Evolutionary conservation across 2,797 vertebrate genomes (phyloP).

Genomic region (Nyctibius grandis): DNA sequence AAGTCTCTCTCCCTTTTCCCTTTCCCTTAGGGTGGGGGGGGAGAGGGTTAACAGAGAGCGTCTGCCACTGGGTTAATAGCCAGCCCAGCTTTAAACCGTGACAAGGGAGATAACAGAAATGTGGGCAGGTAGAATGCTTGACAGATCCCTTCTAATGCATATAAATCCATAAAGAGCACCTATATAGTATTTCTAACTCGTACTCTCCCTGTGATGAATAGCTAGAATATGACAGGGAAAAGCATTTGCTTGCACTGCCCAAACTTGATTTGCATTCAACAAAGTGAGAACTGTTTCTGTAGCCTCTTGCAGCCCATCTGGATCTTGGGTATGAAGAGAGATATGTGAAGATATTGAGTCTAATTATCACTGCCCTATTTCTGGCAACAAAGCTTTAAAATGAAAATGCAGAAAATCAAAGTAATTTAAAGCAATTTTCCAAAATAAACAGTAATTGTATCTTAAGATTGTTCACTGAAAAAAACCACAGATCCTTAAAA

Average conservation of each 20-base stretch:
- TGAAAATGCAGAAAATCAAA: not conserved
- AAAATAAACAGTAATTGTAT: not conserved
- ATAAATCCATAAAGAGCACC: not conserved
- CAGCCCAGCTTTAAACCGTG: no score
- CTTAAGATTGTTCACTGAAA: not conserved
- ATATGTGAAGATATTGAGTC: not conserved
- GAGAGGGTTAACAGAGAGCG: no score
- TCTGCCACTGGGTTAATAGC: no score
- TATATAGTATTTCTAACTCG: not conserved
- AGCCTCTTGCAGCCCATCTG: not conserved
- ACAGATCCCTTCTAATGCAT: not conserved
- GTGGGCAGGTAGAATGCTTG: not conserved
- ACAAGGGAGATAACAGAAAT: slow-evolving; percentile 3
- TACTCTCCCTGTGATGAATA: not conserved
- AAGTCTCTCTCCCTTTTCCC: no score
- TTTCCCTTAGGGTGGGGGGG: no score
- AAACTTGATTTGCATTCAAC: not conserved
- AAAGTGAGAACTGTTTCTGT: not conserved
- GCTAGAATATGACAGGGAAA: not conserved
- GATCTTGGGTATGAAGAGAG: not conserved
- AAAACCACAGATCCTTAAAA: not conserved
- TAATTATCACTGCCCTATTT: not conserved
- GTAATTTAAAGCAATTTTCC: not conserved
- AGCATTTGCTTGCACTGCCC: not conserved
- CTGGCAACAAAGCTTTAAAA: not conserved